Base-by-base conservation (phyloP, 2,113 vertebrate species). In the Microcebus murinus region DNA sequence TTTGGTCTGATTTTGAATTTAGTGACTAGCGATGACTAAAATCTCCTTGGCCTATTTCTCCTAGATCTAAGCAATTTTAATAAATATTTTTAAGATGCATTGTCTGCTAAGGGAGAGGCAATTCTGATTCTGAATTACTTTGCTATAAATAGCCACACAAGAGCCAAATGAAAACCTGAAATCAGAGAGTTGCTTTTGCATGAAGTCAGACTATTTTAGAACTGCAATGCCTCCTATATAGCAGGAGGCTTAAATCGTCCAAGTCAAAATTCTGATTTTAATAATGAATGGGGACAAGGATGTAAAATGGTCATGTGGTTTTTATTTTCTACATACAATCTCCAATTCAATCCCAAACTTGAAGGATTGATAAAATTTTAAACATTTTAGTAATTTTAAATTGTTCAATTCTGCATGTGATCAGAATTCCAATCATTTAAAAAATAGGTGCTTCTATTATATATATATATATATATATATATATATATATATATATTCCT, bases 371-470 rank as follows among this genome's bases (percentile, higher is more conserved):
- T 98, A 96, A 84, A 50, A 85, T 74, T 80, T 96, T 95, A 87
- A 94, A 91, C 67, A 81, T 96, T 96, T 97, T 92, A 96, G 97
- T 96, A 97, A 98, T 97, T 96, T 93, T 74, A 97, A 97, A 96
- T 96, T 94, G 65, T 96, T 97, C 77, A 67, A 0, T 96, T 70
- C 23, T 71, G 36, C 94, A 79, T 36, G 39, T 92, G 96, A 98
- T 96, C 96, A 97, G 94, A 92, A 97, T 45, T 29, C 91, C 74
- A 96, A 86, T 97, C 65, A 90, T 91, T 97, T 97, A 55, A 88
- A 91, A 97, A 98, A 97, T 93, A 96, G 76, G 87, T 95, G 48
- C 90, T 95, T 90, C 95, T 96, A 86, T 92, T 96, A 13, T 96
- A 88, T 96, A 82, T 36, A 36, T 36, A 36, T 36, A 36, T 45